phyloP scores from a whole-genome alignment of 2,888 invertebrate genomes.

The Dryocosmus kuriphilus region DNA sequence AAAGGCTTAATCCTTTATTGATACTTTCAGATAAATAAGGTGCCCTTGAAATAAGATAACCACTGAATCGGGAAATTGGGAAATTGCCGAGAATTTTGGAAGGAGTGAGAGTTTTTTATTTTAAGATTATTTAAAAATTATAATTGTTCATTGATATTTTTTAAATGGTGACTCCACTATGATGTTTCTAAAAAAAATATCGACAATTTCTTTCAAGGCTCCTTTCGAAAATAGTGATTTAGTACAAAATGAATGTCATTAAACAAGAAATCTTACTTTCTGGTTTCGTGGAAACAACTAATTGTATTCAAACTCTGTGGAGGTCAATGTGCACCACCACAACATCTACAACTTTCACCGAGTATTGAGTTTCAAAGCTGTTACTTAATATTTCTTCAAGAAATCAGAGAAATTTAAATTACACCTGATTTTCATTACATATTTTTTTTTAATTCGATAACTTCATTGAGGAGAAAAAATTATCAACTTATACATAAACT shows the following conservation, averaged over 20 bases:
- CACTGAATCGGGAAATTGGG: no score
- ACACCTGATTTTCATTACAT: no score
- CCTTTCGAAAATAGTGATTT: background rate
- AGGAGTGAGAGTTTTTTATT: no score
- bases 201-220: background rate
- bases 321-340: constrained; percentile 15
- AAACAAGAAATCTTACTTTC: background rate
- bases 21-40: background rate
- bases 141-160: no score
- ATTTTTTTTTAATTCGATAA: no score
- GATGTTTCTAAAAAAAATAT: background rate
- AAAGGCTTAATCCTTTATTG: background rate
- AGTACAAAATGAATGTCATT: background rate
- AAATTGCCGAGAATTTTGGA: no score
- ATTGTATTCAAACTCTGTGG: constrained; percentile 28
- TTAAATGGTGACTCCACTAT: background rate
- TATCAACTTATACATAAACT: no score
- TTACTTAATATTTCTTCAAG: background rate
- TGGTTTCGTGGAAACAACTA: constrained; percentile 14
- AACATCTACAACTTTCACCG: constrained; percentile 16
- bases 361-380: background rate
- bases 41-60: background rate
- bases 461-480: no score
- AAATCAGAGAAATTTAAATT: background rate
- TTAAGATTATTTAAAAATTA: no score